Base-by-base conservation (phyloP, 2,888 invertebrate genomes). In the Acanthococcus lagerstroemiae region DNA sequence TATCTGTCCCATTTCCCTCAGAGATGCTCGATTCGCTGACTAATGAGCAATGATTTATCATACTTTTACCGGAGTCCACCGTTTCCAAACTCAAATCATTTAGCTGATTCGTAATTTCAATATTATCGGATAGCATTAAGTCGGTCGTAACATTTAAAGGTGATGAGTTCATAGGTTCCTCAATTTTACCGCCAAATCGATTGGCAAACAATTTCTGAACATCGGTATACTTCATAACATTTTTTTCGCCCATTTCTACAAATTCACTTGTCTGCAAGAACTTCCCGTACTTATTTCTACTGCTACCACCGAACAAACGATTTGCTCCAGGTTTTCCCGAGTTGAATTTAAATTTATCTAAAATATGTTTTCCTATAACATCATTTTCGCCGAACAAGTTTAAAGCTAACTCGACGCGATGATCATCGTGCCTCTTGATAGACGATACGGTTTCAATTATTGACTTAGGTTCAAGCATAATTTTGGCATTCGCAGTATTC, bases 371-470 rank as follows among this genome's bases (percentile, higher is more conserved):
- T 15, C 61, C 61, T n/a, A 61, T 30, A 1, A 50, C 48, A 22
- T 50, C 61, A 9, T 61, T 27, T 22, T 61, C 61, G 52, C 50
- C 61, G 50, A 61, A 61, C 50, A 61, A 61, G 50, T 61, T 61
- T n/a, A 61, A 50, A 7, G 61, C 61, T 12, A 61, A 17, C 30
- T 61, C 61, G n/a, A 61, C 26, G 15, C 61, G 48, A 30, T 48
- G 52, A 61, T 61, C 61, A 37, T 61, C 27, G 30, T 61, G 61
- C 22, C 50, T 48, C 21, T 61, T 61, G 6, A 61, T 30, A 12
- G 24, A 17, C 2, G 22, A 22, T 6, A 46, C 22, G 27, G 27
- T 27, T n/a, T 58, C 46, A 37, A 12, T 19, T n/a, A n/a, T 22
- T 3, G n/a, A 30, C 1, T 22, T 15, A n/a, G 19, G n/a, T n/a